Conservation (phyloP, 23 tunicate species). For the Trididemnum nubilum region DNA sequence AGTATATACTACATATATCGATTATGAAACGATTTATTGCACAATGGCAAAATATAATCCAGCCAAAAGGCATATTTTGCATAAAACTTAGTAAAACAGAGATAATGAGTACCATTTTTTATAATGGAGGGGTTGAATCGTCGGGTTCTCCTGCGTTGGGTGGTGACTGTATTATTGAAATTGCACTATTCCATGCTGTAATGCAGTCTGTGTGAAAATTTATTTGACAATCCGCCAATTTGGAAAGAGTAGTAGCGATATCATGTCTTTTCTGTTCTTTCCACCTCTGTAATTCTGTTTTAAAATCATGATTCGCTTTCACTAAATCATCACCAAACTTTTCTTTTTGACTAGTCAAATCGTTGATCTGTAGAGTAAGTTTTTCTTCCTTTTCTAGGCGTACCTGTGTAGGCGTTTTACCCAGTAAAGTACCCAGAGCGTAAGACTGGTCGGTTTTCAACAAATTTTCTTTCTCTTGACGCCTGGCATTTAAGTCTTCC, state of each 20-base stretch:
- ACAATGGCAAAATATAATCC: no score
- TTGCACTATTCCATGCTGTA: constrained; percentile 63
- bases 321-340: constrained; percentile 47
- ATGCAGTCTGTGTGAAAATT: constrained; percentile 53
- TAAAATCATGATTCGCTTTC: constrained; percentile 51
- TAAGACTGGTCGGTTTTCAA: constrained; percentile 81
- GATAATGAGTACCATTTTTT: no score
- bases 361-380: constrained; percentile 58
- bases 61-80: no score
- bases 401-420: constrained; percentile 66
- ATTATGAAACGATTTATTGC: no score
- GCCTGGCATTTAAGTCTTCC: constrained; percentile 58
- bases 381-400: constrained; percentile 72
- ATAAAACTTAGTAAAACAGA: no score
- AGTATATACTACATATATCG: no score
- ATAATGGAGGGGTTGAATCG: not conserved
- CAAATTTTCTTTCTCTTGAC: constrained; percentile 63
- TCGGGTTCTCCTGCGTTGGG: not conserved
- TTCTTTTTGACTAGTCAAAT: constrained; percentile 63
- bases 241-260: constrained; percentile 55
- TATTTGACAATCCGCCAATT: constrained; percentile 66
- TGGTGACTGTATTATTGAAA: constrained; percentile 22
- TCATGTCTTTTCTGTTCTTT: constrained; percentile 53
- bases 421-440: constrained; percentile 83
- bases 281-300: constrained; percentile 76